Conservation (phyloP, 2,797 vertebrate genomes). For the Mionectes olivaceus region DNA sequence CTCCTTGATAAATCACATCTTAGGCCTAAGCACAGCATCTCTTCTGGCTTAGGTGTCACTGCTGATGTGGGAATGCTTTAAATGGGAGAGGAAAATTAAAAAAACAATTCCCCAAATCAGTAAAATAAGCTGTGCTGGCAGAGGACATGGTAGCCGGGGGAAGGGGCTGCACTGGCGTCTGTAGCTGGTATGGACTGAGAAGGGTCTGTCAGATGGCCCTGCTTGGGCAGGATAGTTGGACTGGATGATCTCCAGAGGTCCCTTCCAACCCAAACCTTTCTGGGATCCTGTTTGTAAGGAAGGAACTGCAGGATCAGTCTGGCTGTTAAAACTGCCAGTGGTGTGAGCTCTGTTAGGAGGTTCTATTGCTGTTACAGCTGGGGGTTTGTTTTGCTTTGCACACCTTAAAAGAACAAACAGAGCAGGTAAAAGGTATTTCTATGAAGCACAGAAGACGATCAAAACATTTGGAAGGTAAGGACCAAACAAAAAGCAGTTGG, state of each 20-base stretch:
- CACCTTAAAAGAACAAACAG: not conserved
- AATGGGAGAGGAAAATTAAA: not conserved
- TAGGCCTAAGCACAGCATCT: not conserved
- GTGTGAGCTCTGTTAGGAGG: not conserved
- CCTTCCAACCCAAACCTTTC: not conserved
- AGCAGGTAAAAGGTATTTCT: not conserved
- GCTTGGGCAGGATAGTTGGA: not conserved
- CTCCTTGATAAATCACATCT: not conserved
- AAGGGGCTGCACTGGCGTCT: fast-evolving
- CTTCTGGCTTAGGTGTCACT: not conserved
- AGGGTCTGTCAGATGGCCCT: not conserved
- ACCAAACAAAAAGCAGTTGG: not conserved
- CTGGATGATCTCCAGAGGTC: not conserved
- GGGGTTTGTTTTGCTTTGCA: not conserved
- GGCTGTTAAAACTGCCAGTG: fast-evolving
- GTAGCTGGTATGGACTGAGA: fast-evolving
- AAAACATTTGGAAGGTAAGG: not conserved
- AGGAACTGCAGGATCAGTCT: fast-evolving
- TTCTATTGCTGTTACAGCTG: not conserved
- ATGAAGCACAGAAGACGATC: not conserved
- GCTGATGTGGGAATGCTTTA: not conserved
- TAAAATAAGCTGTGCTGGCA: fast-evolving
- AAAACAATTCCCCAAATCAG: not conserved
- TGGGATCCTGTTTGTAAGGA: fast-evolving
- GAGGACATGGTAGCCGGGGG: not conserved